Evolutionary conservation across 2,113 vertebrate species (phyloP).

Genomic region (Canis aureus): DNA sequence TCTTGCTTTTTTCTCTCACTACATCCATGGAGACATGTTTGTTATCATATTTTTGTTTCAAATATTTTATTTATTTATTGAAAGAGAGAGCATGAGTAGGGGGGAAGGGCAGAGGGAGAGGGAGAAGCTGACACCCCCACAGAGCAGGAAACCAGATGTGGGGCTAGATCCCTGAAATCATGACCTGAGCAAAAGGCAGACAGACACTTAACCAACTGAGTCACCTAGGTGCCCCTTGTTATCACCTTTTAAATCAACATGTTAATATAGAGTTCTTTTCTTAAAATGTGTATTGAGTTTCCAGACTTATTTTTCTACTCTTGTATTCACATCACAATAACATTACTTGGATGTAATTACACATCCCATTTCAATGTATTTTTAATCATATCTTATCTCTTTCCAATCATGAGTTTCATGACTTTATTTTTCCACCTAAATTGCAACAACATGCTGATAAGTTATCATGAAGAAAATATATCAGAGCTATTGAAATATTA

Average conservation of each 20-base stretch:
- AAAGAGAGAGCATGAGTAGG: no score
- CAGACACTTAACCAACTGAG: no score
- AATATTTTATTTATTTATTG: no score
- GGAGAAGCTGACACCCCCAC: no score
- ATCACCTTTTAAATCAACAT: neutral
- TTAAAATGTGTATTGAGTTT: neutral
- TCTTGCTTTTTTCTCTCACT: neutral
- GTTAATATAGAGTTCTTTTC: neutral
- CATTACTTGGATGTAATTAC: neutral
- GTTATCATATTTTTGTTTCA: neutral
- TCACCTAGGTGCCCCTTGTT: neutral
- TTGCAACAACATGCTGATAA: slow-evolving; percentile 54
- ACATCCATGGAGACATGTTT: neutral
- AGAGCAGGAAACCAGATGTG: no score
- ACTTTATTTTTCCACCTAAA: slow-evolving; percentile 63
- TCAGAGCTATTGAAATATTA: slow-evolving; percentile 61
- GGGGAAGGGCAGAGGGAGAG: no score
- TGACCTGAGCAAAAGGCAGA: no score
- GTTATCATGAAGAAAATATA: neutral
- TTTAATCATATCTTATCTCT: neutral
- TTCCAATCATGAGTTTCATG: slow-evolving; percentile 27
- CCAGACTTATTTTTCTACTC: neutral
- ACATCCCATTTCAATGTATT: neutral
- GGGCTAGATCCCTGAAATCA: no score
- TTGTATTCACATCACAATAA: neutral